Percentiles rank a stretch among this genome's conserved stretches.
These are phyloP conservation scores for Drosophila setosimentum DNA, from an alignment of 2,888 invertebrate species.

Conservation along the genomic window DNA sequence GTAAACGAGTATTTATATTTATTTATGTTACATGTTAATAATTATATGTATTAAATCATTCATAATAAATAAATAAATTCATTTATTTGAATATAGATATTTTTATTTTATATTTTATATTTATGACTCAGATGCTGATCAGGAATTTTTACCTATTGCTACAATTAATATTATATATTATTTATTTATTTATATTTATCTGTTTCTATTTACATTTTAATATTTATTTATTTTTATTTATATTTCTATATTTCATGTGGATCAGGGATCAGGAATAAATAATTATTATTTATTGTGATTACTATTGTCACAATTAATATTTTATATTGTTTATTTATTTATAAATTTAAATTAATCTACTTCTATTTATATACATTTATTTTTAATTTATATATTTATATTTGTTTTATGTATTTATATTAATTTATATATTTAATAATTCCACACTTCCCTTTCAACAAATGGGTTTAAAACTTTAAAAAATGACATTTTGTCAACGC, in stretches of 20 bases:
- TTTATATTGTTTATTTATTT: not conserved
- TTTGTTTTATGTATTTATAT: not conserved
- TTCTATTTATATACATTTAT: not conserved
- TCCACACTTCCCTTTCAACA: not conserved
- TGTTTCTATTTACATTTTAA: no score
- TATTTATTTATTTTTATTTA: not conserved
- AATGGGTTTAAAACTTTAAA: not conserved
- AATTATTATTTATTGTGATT: no score
- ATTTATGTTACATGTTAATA: not conserved
- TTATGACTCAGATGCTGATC: no score
- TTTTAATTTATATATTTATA: not conserved
- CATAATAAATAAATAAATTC: not conserved
- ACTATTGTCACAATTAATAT: no score
- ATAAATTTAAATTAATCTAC: not conserved
- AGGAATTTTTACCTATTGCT: no score
- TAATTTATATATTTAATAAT: not conserved
- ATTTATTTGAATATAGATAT: not conserved
- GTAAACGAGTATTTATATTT: not conserved
- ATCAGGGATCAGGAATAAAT: no score
- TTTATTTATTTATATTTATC: no score
- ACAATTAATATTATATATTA: no score
- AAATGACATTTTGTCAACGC: not conserved
- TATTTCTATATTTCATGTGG: not conserved
- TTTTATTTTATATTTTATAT: not conserved
- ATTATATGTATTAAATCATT: not conserved